Percentiles rank a stretch among this genome's conserved stretches.
Conservation (phyloP, 2,888 invertebrate genomes). For the Spialia ferax region DNA sequence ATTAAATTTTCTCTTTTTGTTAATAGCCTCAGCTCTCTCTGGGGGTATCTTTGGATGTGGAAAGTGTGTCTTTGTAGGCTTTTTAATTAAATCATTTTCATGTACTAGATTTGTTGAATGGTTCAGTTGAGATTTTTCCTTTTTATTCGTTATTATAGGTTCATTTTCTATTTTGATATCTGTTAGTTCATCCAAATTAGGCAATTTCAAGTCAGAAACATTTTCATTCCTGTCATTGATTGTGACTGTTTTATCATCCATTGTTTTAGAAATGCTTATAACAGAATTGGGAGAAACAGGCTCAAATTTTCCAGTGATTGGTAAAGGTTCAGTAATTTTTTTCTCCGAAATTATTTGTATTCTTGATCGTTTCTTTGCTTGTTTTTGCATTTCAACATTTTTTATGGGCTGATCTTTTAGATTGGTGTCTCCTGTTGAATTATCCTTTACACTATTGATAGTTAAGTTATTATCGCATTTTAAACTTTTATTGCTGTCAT, state of each 20-base stretch:
- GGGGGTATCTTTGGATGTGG: constrained; percentile 62
- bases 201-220: background rate
- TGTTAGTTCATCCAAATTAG: background rate
- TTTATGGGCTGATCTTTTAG: background rate
- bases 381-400: too few species aligned
- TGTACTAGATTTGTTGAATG: background rate
- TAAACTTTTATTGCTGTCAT: background rate
- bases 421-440: background rate
- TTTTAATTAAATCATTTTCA: constrained; percentile 8
- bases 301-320: constrained; percentile 57
- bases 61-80: constrained; percentile 37
- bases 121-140: background rate
- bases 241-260: background rate
- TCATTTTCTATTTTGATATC: constrained; percentile 13
- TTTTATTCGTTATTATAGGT: constrained; percentile 1
- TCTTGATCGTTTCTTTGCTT: constrained; percentile 50
- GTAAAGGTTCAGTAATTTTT: constrained; percentile 60
- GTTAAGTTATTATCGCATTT: background rate
- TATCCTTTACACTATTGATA: background rate
- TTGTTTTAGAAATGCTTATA: constrained; percentile 52
- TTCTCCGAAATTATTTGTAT: constrained; percentile 72
- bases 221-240: background rate
- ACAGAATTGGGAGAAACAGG: constrained; percentile 58
- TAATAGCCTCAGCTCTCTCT: constrained; percentile 70
- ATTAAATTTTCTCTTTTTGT: constrained; percentile 76